These are phyloP conservation scores for Archips crataeganus DNA, from an alignment of 2,888 invertebrate genomes.

Conservation along the genomic window DNA sequence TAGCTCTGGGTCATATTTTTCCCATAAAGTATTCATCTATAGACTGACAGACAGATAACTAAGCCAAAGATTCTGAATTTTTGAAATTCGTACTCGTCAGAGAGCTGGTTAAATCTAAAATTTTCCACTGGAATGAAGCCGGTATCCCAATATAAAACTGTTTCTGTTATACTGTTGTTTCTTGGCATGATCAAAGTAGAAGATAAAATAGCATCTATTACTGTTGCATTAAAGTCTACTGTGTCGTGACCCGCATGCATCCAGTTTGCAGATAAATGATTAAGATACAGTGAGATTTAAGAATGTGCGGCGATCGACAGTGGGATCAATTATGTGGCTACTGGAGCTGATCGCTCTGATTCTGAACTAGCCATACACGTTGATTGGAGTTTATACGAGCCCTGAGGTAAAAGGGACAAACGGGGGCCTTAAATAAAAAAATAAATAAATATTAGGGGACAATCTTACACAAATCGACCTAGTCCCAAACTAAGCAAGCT, in stretches of 20 bases:
- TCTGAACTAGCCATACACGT: conserved; percentile 1
- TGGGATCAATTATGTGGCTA: conserved; percentile 35
- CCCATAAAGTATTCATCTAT: too few relatives aligned
- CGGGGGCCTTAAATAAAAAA: too few relatives aligned
- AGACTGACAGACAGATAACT: too few relatives aligned
- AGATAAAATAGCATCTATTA: neutral
- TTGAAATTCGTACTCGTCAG: too few relatives aligned
- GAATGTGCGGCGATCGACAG: conserved; percentile 56
- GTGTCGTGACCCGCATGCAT: conserved; percentile 52
- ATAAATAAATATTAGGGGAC: too few relatives aligned
- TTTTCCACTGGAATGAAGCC: too few relatives aligned
- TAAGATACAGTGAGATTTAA: conserved; percentile 64
- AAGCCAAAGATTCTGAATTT: too few relatives aligned
- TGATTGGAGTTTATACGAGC: conserved; percentile 26
- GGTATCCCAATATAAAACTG: too few relatives aligned
- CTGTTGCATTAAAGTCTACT: conserved; percentile 10
- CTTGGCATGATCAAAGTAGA: neutral
- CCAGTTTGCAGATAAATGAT: conserved; percentile 70
- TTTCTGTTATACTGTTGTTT: neutral
- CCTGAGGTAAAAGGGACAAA: neutral
- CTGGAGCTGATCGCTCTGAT: conserved; percentile 28
- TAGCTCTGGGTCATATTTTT: too few relatives aligned
- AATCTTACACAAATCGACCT: too few relatives aligned
- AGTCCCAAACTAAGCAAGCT: too few relatives aligned
- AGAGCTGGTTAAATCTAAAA: too few relatives aligned